A percentile compares a stretch with the other conserved stretches of the same genome.
These are phyloP conservation scores for Ellobium chinense DNA, from an alignment of 2,888 invertebrate species.

Conservation along the genomic window DNA sequence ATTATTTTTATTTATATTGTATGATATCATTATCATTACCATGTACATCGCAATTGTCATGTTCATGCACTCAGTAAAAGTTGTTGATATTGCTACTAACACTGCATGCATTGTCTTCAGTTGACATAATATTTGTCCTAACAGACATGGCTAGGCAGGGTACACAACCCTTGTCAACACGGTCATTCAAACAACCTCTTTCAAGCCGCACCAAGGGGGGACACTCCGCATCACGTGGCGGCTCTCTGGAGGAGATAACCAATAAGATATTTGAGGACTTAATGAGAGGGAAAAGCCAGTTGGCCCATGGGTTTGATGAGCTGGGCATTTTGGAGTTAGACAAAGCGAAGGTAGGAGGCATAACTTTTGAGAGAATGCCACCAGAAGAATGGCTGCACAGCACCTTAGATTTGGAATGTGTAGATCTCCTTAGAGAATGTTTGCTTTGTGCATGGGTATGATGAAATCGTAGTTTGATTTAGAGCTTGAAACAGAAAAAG, in stretches of 20 bases:
- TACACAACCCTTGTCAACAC: background rate
- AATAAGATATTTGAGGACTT: constrained; percentile 73
- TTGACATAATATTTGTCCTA: constrained; percentile 9
- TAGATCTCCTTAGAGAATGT: too few species aligned
- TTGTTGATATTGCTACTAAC: background rate
- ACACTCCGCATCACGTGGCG: constrained; percentile 17
- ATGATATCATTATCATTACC: too few species aligned
- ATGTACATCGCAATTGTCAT: too few species aligned
- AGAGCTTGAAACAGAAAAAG: too few species aligned
- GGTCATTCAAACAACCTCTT: background rate
- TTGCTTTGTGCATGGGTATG: background rate
- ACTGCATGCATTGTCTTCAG: constrained; percentile 18
- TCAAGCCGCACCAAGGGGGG: background rate
- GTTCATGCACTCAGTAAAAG: too few species aligned
- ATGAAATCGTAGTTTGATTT: too few species aligned
- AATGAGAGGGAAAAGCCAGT: constrained; percentile 69
- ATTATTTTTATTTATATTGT: too few species aligned
- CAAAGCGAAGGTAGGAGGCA: constrained; percentile 61
- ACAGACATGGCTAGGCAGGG: background rate
- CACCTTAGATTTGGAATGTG: too few species aligned
- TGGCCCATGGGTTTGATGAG: constrained; percentile 75
- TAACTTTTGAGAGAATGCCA: too few species aligned
- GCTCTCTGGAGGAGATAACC: constrained; percentile 69
- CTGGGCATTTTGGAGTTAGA: constrained; percentile 74
- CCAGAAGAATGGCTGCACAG: too few species aligned